Evolutionary conservation across 2,888 invertebrate species (phyloP), one percentile per base, ranked within the genome.

Genomic region (Pterobdella sp.): DNA sequence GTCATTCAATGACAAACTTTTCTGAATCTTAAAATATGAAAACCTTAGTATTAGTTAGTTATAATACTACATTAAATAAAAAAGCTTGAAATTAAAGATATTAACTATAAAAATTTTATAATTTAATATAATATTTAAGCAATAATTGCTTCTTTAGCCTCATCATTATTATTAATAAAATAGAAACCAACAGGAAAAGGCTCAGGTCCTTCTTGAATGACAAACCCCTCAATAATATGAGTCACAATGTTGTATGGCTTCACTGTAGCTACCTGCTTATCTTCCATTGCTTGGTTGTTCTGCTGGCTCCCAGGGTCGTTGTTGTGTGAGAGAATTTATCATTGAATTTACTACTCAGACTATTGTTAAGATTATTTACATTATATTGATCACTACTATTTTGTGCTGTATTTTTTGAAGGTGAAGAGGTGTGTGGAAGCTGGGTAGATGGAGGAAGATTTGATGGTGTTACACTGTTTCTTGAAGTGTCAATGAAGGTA

Each of bases 161-260:
- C 64, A 64, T n/a, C 26, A n/a, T n/a, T n/a, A n/a, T n/a, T n/a
- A n/a, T n/a, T n/a, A n/a, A n/a, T n/a, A n/a, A 72, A 42, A 7
- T 69, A n/a, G 64, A 37, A 1, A 81, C 83, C 81, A 78, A 85
- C 84, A 22, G 85, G 85, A 79, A 85, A 85, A 3, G 84, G 83
- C 78, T 84, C 85, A 14, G 82, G 80, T 82, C 87, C 93, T 86
- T 96, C 96, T 83, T 94, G 94, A 78, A 96, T 95, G 10, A 96
- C 92, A 83, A 93, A 94, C 71, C 94, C 95, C 82, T 94, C 95
- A 76, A 96, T 95, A 35, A 95, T 93, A 82, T 96, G 96, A 0
- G 95, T 95, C 70, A 96, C 85, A 7, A 96, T 92, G 81, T 94
- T 93, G 60, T 56, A 56, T 0, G 94, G 94, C 82, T 94, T 94